A percentile compares a stretch with the other conserved stretches of the same genome.
phyloP scores from a whole-genome alignment of 2,888 invertebrate species.

The Junonia oenone region DNA sequence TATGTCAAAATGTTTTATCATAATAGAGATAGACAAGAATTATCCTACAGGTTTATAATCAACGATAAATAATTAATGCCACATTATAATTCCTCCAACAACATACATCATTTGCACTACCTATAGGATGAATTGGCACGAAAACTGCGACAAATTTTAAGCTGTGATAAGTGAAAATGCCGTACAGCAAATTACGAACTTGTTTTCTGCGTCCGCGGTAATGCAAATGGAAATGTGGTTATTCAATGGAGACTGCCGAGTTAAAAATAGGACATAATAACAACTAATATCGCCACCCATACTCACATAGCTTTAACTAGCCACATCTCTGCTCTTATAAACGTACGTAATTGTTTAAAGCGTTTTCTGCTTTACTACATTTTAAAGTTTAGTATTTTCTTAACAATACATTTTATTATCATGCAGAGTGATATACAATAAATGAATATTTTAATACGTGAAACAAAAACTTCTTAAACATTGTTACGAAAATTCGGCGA shows the following conservation, averaged over 20 bases:
- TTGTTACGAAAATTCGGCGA: too few species aligned
- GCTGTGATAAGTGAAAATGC: background rate
- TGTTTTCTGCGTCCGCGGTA: slow-evolving; percentile 6
- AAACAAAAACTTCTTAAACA: too few species aligned
- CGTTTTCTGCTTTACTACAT: too few species aligned
- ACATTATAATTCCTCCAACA: background rate
- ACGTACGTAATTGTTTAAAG: background rate
- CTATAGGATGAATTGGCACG: background rate
- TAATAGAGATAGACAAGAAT: too few species aligned
- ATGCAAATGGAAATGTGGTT: slow-evolving; percentile 9
- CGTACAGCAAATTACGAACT: background rate
- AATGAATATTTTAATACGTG: too few species aligned
- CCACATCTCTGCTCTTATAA: background rate
- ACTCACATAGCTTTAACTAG: background rate
- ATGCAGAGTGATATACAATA: too few species aligned
- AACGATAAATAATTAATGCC: background rate
- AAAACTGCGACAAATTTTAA: background rate
- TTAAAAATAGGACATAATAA: slow-evolving; percentile 11
- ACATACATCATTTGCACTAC: background rate
- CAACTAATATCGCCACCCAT: background rate
- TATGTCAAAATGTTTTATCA: too few species aligned
- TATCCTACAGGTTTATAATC: background rate
- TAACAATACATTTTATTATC: too few species aligned
- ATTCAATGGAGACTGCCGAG: slow-evolving; percentile 6
- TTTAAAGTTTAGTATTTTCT: too few species aligned